Conservation (phyloP, 2,888 invertebrate genomes). For the Diaphora mendica region DNA sequence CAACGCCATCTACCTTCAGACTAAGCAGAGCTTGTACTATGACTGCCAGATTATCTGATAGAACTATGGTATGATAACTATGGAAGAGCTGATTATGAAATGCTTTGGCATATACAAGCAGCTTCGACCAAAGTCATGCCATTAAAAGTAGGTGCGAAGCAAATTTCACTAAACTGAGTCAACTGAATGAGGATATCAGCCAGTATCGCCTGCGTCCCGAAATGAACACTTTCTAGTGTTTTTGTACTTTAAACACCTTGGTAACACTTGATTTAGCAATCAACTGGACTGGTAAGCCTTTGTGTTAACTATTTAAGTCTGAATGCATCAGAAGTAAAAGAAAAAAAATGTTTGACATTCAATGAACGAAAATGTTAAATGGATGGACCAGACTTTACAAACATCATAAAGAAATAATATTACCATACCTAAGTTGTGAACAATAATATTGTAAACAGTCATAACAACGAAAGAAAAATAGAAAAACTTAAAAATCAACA, state of each 20-base stretch:
- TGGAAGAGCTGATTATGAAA: not conserved
- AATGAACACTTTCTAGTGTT: too few relatives aligned
- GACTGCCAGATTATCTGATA: too few relatives aligned
- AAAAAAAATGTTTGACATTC: too few relatives aligned
- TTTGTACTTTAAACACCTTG: too few relatives aligned
- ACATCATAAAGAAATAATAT: conserved; percentile 7
- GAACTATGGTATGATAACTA: not conserved
- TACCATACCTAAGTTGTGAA: conserved; percentile 8
- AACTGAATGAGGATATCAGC: too few relatives aligned
- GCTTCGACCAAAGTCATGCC: not conserved
- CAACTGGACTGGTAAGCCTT: not conserved
- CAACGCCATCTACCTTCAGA: too few relatives aligned
- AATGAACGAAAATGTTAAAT: not conserved
- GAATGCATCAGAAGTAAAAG: not conserved
- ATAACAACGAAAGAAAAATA: conserved; percentile 5
- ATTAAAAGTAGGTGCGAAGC: too few relatives aligned
- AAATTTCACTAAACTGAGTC: too few relatives aligned
- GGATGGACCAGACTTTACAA: conserved; percentile 1
- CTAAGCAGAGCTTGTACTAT: too few relatives aligned
- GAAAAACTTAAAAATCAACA: conserved; percentile 10
- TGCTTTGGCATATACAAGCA: not conserved
- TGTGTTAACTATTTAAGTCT: not conserved
- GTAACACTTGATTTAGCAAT: not conserved
- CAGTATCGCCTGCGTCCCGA: too few relatives aligned
- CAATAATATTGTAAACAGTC: not conserved